A percentile compares a stretch with the other conserved stretches of the same genome.
Evolutionary conservation across 2,797 vertebrate species (phyloP).

Genomic region (Gouania willdenowi): DNA sequence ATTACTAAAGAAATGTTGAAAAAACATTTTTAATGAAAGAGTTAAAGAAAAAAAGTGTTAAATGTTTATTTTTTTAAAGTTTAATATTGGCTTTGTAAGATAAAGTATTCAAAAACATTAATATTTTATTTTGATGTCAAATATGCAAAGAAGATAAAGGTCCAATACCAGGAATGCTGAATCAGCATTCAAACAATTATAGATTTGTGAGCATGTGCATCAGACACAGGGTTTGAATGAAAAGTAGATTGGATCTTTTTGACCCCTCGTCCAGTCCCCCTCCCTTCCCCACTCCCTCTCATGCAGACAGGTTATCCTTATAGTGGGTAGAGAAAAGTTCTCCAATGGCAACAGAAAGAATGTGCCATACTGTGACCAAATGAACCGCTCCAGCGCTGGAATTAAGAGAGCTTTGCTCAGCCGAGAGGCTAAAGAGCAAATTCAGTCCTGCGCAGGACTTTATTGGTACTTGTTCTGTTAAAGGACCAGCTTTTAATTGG

Average conservation of each 20-base stretch:
- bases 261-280: slow-evolving; percentile 36
- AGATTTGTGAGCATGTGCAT: no score
- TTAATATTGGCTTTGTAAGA: no score
- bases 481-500: slow-evolving; percentile 33
- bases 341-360: slow-evolving; percentile 80
- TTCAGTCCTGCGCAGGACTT: slow-evolving; percentile 58
- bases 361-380: slow-evolving; percentile 68
- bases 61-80: no score
- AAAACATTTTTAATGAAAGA: no score
- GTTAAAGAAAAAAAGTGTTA: no score
- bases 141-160: no score
- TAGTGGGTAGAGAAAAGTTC: slow-evolving; percentile 67
- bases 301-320: slow-evolving; percentile 68
- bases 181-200: no score
- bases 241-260: slow-evolving; percentile 63
- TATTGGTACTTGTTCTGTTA: slow-evolving; percentile 55
- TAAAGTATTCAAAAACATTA: no score
- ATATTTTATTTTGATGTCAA: no score
- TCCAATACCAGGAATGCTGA: no score
- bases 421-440: slow-evolving; percentile 51
- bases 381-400: slow-evolving; percentile 56
- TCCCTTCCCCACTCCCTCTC: slow-evolving; percentile 3
- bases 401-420: slow-evolving; percentile 63
- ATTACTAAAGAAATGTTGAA: no score
- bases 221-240: slow-evolving; percentile 58